Conservation (phyloP, 2,797 vertebrate genomes). For the Typhlichthys subterraneus region DNA sequence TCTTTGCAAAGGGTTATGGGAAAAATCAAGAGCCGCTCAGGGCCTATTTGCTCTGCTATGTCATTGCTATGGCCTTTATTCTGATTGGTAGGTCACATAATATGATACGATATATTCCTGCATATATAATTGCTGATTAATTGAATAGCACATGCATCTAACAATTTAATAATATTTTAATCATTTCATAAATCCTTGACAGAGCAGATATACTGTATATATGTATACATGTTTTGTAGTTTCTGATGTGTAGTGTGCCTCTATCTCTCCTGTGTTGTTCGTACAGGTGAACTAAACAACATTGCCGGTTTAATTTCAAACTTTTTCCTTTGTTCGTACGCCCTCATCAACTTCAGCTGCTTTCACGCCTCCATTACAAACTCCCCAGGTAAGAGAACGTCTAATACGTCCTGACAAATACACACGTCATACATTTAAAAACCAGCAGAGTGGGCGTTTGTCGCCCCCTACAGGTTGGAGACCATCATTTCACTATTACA, state of each 20-base stretch:
- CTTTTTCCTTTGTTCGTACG: slow-evolving; percentile 81
- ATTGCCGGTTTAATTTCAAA: slow-evolving; percentile 78
- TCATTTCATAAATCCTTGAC: not conserved
- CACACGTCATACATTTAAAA: too few species aligned
- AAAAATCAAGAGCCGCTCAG: slow-evolving; percentile 77
- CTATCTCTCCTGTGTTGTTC: not conserved
- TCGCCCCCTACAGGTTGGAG: slow-evolving; percentile 70
- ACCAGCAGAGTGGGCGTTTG: not conserved
- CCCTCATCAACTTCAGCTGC: slow-evolving; percentile 82
- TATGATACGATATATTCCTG: not conserved
- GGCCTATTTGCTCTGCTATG: slow-evolving; percentile 75
- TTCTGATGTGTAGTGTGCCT: not conserved
- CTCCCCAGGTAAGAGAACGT: slow-evolving; percentile 68
- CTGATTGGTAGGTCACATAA: slow-evolving; percentile 72
- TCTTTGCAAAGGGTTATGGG: slow-evolving; percentile 82
- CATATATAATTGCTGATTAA: too few species aligned
- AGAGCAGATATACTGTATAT: not conserved
- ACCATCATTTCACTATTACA: slow-evolving; percentile 78
- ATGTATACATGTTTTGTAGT: not conserved
- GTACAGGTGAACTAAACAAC: slow-evolving; percentile 11
- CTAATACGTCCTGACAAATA: not conserved
- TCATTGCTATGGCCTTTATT: slow-evolving; percentile 77
- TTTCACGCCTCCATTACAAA: slow-evolving; percentile 81
- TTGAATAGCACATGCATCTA: not conserved
- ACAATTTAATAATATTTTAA: not conserved